These are phyloP conservation scores for Ginglymostoma cirratum DNA, from an alignment of 2,113 vertebrate genomes.

Conservation along the genomic window DNA sequence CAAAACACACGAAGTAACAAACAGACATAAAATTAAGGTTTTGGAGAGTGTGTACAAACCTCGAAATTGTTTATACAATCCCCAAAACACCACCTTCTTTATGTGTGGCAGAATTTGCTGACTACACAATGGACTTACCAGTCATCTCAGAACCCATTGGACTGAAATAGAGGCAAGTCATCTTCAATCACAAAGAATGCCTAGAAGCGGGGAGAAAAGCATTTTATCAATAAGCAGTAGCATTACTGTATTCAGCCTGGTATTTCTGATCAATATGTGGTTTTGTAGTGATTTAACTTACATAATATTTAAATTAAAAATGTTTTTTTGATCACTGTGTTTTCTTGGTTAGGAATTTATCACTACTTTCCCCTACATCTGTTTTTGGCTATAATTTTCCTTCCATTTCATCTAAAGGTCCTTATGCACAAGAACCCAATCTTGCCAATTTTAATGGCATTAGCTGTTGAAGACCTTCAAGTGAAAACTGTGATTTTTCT, in stretches of 20 bases:
- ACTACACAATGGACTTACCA: background rate
- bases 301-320: background rate
- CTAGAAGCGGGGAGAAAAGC: background rate
- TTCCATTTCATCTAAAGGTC: background rate
- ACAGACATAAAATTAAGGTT: background rate
- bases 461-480: background rate
- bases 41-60: background rate
- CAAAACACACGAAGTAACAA: background rate
- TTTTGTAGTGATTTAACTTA: background rate
- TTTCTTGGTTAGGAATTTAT: background rate
- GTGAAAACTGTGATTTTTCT: background rate
- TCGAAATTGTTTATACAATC: background rate
- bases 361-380: background rate
- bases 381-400: background rate
- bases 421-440: too few relatives aligned
- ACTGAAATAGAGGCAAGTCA: background rate
- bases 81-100: background rate
- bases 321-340: background rate
- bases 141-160: background rate
- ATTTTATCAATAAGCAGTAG: background rate
- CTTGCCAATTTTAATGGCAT: background rate
- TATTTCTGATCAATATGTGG: background rate
- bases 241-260: background rate
- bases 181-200: too few relatives aligned
- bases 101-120: background rate